Conservation (phyloP, 1,140 invertebrate genomes). For the Drosophila pruinosa region DNA sequence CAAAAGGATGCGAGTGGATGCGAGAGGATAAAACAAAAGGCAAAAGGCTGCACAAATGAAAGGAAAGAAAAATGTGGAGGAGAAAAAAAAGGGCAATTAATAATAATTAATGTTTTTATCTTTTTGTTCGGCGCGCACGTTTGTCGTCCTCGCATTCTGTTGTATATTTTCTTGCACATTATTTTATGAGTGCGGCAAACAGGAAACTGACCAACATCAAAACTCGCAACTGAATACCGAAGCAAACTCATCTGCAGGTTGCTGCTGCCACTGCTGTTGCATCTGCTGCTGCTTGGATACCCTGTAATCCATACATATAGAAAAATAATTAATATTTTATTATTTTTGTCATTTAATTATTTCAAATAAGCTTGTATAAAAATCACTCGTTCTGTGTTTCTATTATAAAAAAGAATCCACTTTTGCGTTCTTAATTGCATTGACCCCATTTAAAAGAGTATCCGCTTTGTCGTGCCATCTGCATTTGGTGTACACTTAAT, state of each 20-base stretch:
- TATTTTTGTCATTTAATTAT: no score
- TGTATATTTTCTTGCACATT: slow-evolving; percentile 15
- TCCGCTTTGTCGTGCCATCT: not conserved
- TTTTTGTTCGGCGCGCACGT: slow-evolving; percentile 56
- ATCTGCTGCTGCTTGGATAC: slow-evolving; percentile 7
- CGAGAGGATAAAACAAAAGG: slow-evolving; percentile 48
- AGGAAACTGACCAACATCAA: slow-evolving; percentile 48
- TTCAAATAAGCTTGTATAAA: no score
- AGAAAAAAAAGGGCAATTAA: slow-evolving; percentile 68
- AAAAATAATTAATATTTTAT: no score
- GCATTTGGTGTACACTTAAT: not conserved
- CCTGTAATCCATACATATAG: slow-evolving; percentile 7
- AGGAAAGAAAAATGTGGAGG: slow-evolving; percentile 26
- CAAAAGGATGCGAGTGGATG: slow-evolving; percentile 53
- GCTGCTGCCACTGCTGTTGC: not conserved
- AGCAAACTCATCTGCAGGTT: slow-evolving; percentile 28
- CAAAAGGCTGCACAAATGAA: slow-evolving; percentile 40
- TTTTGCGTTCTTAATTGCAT: no score
- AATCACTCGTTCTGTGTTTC: no score
- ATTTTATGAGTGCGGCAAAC: slow-evolving; percentile 33
- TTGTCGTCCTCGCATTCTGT: slow-evolving; percentile 6
- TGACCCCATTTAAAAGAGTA: no score
- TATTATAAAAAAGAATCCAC: no score
- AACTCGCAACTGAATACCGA: slow-evolving; percentile 37
- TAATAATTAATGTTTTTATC: slow-evolving; percentile 81